phyloP scores from a whole-genome alignment of 2,888 invertebrate genomes.

The Apantesis nais region DNA sequence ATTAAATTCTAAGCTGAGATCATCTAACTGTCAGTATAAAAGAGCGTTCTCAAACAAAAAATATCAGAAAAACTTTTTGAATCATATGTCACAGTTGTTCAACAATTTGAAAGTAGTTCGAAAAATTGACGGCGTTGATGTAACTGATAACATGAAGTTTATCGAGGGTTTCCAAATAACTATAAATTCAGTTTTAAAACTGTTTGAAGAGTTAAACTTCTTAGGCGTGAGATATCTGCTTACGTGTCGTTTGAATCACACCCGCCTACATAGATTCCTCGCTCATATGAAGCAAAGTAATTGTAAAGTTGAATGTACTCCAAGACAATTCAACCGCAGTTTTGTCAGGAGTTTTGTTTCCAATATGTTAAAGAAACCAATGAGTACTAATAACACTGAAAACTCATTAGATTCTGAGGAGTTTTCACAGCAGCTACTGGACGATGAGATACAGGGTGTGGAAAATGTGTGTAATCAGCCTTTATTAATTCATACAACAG shows the following conservation, averaged over 20 bases:
- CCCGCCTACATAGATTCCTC: slow-evolving; percentile 25
- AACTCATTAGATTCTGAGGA: slow-evolving; percentile 24
- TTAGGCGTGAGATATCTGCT: slow-evolving; percentile 30
- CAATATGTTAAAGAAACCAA: slow-evolving; percentile 37
- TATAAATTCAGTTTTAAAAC: slow-evolving; percentile 43
- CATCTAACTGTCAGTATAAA: slow-evolving; percentile 30
- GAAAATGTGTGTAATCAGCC: slow-evolving; percentile 15
- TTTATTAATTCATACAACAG: slow-evolving; percentile 32
- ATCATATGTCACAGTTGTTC: slow-evolving; percentile 44
- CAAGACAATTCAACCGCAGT: slow-evolving; percentile 26
- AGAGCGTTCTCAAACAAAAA: slow-evolving; percentile 41
- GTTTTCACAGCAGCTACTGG: slow-evolving; percentile 24
- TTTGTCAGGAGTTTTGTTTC: slow-evolving; percentile 34
- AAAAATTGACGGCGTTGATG: slow-evolving; percentile 38
- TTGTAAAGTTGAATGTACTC: slow-evolving; percentile 28
- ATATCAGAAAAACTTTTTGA: slow-evolving; percentile 40
- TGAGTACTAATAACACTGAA: slow-evolving; percentile 16
- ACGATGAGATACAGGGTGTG: slow-evolving; percentile 20
- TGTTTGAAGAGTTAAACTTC: slow-evolving; percentile 44
- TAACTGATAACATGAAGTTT: slow-evolving; percentile 44
- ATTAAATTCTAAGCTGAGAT: slow-evolving; percentile 36
- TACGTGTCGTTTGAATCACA: slow-evolving; percentile 31
- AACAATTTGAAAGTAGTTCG: slow-evolving; percentile 45
- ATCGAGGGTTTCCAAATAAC: slow-evolving; percentile 48
- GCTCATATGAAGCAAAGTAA: slow-evolving; percentile 8